Evolutionary conservation across 2,888 invertebrate species (phyloP).

Genomic region (Eilema caniola): DNA sequence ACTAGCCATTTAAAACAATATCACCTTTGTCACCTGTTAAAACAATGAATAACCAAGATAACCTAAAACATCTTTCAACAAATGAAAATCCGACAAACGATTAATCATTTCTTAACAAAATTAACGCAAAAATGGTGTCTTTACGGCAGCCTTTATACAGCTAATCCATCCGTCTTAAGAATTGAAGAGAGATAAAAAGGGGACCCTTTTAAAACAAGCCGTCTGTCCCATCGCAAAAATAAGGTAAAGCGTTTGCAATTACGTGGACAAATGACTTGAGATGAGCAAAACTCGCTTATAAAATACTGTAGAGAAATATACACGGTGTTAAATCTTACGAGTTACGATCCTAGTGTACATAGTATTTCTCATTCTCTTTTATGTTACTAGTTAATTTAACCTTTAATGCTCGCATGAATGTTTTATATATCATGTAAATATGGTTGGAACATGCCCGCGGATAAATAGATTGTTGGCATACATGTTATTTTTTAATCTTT

Average conservation of each 20-base stretch:
- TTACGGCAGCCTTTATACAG: constrained; percentile 21
- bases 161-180: constrained; percentile 39
- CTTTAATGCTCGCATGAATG: constrained; percentile 25
- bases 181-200: constrained; percentile 50
- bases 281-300: constrained; percentile 57
- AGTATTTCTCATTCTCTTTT: constrained; percentile 54
- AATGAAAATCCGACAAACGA: background rate
- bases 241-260: constrained; percentile 60
- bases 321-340: constrained; percentile 23
- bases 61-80: background rate
- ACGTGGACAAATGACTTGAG: constrained; percentile 63
- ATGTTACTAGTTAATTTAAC: constrained; percentile 50
- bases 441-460: constrained; percentile 23
- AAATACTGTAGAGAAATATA: constrained; percentile 49
- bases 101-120: constrained; percentile 17
- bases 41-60: constrained; percentile 6
- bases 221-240: constrained; percentile 54
- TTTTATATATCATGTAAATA: constrained; percentile 30
- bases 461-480: constrained; percentile 30
- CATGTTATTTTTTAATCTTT: background rate
- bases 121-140: constrained; percentile 11
- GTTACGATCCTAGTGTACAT: constrained; percentile 23
- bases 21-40: background rate
- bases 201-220: constrained; percentile 57
- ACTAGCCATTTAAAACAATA: background rate